Conservation (phyloP, 2,113 vertebrate genomes). For the Helogale parvula region DNA sequence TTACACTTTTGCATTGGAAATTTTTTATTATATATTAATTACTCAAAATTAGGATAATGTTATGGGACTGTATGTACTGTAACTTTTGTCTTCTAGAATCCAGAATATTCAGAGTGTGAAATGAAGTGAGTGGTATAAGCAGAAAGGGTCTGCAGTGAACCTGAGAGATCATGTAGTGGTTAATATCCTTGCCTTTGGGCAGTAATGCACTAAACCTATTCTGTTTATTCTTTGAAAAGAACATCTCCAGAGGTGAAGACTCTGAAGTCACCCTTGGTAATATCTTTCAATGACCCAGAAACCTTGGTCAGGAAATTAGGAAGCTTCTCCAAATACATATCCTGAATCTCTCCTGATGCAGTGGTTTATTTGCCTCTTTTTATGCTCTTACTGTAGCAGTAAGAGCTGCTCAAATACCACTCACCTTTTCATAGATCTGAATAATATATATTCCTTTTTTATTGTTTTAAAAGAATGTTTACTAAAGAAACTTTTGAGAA, state of each 20-base stretch:
- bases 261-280: constrained; percentile 22
- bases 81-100: neutral
- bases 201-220: neutral
- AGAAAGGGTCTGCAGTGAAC: constrained; percentile 16
- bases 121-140: constrained; percentile 27
- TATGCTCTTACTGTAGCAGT: neutral
- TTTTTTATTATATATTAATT: neutral
- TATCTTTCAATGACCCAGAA: constrained; percentile 40
- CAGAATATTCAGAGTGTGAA: constrained; percentile 28
- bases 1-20: neutral
- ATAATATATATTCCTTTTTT: neutral
- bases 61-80: neutral
- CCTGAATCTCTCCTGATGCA: neutral
- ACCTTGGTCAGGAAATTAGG: constrained; percentile 24
- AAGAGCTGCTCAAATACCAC: neutral
- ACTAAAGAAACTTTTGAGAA: constrained; percentile 4
- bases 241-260: constrained; percentile 37
- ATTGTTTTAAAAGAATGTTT: constrained; percentile 30
- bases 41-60: constrained; percentile 6
- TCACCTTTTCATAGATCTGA: constrained; percentile 43
- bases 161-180: neutral
- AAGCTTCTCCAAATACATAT: neutral
- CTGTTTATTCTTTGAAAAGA: constrained; percentile 61
- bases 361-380: neutral
- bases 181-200: constrained; percentile 21